Base-by-base conservation (phyloP, 2,113 vertebrate genomes). In the Aleadryas rufinucha region DNA sequence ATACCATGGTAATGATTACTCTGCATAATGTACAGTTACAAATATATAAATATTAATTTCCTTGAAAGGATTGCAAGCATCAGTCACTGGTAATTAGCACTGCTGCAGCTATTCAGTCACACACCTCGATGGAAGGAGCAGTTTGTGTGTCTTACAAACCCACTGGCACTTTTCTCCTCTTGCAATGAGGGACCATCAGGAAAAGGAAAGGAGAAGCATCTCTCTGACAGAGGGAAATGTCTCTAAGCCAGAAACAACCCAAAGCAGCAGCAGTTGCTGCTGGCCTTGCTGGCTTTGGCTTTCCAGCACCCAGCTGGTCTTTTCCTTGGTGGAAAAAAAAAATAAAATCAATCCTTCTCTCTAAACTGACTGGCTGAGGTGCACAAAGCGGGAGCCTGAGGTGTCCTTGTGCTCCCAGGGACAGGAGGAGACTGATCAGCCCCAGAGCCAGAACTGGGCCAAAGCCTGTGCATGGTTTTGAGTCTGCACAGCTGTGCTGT, bases 11-110 rank as follows among this genome's bases (percentile, higher is more conserved):
- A 96, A 87, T 56, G 90, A 94, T 90, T 90, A 85, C 92, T 93
- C 93, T 93, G 88, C 56, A 84, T 92, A 95, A 93, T 90, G 93
- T 96, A 95, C 93, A 96, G 52, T 90, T 94, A 96, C 92, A 95
- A 90, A 96, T 90, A 96, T 78, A 96, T 96, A 96, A 96, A 97
- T 94, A 97, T 83, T 85, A 35, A 91, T 93, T 80, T 86, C 79
- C 90, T 56, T 39, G 79, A n/a, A 70, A 91, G 75, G 87, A 77
- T n/a, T 80, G 85, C 92, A 93, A 96, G 92, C 90, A 88, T 77
- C 75, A 80, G 15, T 78, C 87, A 92, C 76, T 52, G 92, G 12
- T 74, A 74, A 80, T 68, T 71, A 82, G 81, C 65, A 78, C 94
- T 89, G 94, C 87, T 90, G 88, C 86, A 83, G 92, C 92, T 80